These are phyloP conservation scores for Apantesis nais DNA, from an alignment of 2,888 invertebrate genomes.

Conservation along the genomic window DNA sequence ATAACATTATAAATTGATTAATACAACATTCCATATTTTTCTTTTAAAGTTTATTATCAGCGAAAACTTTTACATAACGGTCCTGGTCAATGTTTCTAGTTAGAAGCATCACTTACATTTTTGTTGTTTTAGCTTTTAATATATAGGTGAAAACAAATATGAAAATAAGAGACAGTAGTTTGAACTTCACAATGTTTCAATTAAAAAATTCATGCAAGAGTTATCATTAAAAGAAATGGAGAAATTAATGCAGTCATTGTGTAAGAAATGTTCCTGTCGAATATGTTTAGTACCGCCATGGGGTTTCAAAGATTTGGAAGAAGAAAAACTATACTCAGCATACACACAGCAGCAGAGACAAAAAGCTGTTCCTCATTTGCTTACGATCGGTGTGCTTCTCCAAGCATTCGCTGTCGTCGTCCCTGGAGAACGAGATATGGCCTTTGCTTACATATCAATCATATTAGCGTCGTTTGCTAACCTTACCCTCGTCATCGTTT, in stretches of 20 bases:
- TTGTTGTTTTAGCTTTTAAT: constrained; percentile 4
- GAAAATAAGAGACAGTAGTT: constrained; percentile 31
- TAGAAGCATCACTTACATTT: neutral
- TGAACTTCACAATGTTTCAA: constrained; percentile 26
- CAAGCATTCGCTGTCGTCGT: constrained; percentile 71
- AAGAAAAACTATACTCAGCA: constrained; percentile 73
- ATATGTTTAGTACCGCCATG: constrained; percentile 71
- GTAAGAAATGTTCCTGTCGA: constrained; percentile 59
- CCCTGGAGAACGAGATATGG: constrained; percentile 72
- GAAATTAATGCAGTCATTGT: constrained; percentile 60
- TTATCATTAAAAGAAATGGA: constrained; percentile 60
- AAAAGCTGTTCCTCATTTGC: constrained; percentile 71
- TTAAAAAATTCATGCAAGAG: constrained; percentile 21
- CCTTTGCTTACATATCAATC: constrained; percentile 64
- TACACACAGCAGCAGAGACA: constrained; percentile 76
- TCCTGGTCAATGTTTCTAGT: neutral
- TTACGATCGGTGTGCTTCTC: constrained; percentile 68
- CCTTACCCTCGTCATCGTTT: constrained; percentile 58
- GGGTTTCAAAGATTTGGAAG: constrained; percentile 70
- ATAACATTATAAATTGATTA: neutral
- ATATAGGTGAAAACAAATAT: constrained; percentile 19
- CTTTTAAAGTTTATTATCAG: neutral
- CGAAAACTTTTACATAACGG: no score
- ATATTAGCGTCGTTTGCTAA: constrained; percentile 60
- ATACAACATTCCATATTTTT: constrained; percentile 9